A percentile compares a stretch with the other conserved stretches of the same genome.
Evolutionary conservation across 2,888 invertebrate species (phyloP).

Genomic region (Graphium colonna): DNA sequence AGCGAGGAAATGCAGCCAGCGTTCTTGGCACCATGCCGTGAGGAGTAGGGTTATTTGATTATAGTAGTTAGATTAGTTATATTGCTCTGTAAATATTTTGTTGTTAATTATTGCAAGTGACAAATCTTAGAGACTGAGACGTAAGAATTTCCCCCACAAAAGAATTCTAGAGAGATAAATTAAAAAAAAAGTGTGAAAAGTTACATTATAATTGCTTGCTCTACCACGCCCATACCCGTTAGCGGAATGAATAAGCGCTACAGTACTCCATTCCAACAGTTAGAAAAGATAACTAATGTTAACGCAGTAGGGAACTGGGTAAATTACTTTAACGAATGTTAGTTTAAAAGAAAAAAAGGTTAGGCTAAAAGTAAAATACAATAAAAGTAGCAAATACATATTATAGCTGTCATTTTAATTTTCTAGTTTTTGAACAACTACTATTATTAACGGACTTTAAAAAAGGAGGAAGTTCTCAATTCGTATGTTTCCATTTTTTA

Average conservation of each 20-base stretch:
- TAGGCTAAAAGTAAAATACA: not conserved
- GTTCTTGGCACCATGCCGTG: too few species aligned
- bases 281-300: conserved; percentile 10
- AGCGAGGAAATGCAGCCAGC: too few species aligned
- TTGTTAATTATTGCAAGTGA: too few species aligned
- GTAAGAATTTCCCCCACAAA: conserved; percentile 5
- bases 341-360: not conserved
- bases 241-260: conserved; percentile 12
- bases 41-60: too few species aligned
- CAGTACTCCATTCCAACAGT: conserved; percentile 17
- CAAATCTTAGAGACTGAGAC: not conserved
- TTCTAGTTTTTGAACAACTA: too few species aligned
- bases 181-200: conserved; percentile 20
- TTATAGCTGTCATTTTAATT: not conserved
- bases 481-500: too few species aligned
- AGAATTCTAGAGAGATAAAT: conserved; percentile 15
- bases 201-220: conserved; percentile 20
- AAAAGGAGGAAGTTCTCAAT: too few species aligned
- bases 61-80: too few species aligned
- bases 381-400: too few species aligned
- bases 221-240: conserved; percentile 15
- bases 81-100: too few species aligned
- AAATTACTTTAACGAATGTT: conserved; percentile 9
- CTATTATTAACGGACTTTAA: too few species aligned
- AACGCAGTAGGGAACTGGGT: conserved; percentile 16